Percentiles rank a stretch among this genome's conserved stretches.
phyloP scores from a whole-genome alignment of 1,140 invertebrate species.

The Aphelinus certus region DNA sequence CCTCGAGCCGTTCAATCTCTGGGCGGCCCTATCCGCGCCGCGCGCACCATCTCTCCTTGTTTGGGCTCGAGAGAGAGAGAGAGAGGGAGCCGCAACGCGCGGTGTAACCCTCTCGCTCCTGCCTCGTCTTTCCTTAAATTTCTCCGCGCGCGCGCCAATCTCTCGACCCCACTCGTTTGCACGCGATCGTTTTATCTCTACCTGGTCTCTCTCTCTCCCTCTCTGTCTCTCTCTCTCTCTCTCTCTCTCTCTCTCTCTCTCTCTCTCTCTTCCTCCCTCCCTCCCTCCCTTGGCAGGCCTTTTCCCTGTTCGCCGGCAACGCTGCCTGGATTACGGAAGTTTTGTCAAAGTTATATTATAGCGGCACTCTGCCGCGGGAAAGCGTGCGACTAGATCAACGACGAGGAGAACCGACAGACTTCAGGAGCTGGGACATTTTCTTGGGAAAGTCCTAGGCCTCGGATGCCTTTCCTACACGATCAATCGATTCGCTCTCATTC shows the following conservation, averaged over 20 bases:
- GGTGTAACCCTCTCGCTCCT: background rate
- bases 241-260: background rate
- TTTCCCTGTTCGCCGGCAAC: background rate
- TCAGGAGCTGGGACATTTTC: no score
- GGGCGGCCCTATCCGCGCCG: background rate
- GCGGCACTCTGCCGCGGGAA: background rate
- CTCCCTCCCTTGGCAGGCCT: background rate
- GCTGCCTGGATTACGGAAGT: conserved; percentile 52
- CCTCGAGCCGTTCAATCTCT: background rate
- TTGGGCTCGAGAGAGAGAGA: no score
- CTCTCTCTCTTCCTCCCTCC: background rate
- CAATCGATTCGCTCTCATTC: no score
- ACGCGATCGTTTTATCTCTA: no score
- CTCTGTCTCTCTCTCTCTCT: background rate
- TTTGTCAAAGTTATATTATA: conserved; percentile 52
- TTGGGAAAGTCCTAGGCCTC: no score
- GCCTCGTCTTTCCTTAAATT: conserved; percentile 15
- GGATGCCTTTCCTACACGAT: no score
- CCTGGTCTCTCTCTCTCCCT: background rate
- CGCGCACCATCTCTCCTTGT: no score
- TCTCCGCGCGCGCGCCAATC: background rate
- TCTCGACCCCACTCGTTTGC: no score
- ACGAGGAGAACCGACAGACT: no score
- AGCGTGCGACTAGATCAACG: no score
- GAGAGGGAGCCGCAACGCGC: no score